phyloP scores from a whole-genome alignment of 2,797 vertebrate species.

The Anolis apletophallus region DNA sequence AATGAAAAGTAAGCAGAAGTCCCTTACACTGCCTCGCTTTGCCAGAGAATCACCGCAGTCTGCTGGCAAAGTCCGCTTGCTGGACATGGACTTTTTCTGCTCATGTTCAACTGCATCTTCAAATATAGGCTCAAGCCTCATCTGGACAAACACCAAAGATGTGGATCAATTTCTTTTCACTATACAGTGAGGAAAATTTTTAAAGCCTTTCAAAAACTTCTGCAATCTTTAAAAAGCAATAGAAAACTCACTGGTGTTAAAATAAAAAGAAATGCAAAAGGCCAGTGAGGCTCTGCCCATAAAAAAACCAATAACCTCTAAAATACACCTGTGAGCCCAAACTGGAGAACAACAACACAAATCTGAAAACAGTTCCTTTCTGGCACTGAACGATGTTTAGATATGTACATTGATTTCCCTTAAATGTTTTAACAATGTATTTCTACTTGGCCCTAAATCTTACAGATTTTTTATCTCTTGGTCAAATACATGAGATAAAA shows the following conservation, averaged over 20 bases:
- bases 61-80: slow-evolving; percentile 98
- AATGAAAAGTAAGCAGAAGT: slow-evolving; percentile 85
- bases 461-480: slow-evolving; percentile 24
- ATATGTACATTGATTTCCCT: slow-evolving; percentile 63
- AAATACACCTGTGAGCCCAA: slow-evolving; percentile 5
- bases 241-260: slow-evolving; percentile 70
- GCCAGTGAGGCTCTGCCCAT: slow-evolving; percentile 69
- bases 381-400: slow-evolving; percentile 58
- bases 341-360: slow-evolving; percentile 46
- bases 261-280: slow-evolving; percentile 62
- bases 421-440: slow-evolving; percentile 25
- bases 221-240: slow-evolving; percentile 71
- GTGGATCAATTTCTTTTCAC: slow-evolving; percentile 86
- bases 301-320: slow-evolving; percentile 23
- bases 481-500: slow-evolving; percentile 42
- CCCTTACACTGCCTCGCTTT: slow-evolving; percentile 99
- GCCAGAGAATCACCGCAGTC: slow-evolving; percentile 99
- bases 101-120: slow-evolving; percentile 97
- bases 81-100: slow-evolving; percentile 99
- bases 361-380: slow-evolving; percentile 47
- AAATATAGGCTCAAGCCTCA: slow-evolving; percentile 98
- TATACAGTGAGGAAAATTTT: slow-evolving; percentile 82
- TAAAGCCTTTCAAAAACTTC: slow-evolving; percentile 74
- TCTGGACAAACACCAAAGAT: slow-evolving; percentile 92
- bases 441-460: slow-evolving; percentile 17